A percentile compares a stretch with the other conserved stretches of the same genome.
phyloP scores from a whole-genome alignment of 2,113 vertebrate genomes.

The Sinocyclocheilus maitianheensis region DNA sequence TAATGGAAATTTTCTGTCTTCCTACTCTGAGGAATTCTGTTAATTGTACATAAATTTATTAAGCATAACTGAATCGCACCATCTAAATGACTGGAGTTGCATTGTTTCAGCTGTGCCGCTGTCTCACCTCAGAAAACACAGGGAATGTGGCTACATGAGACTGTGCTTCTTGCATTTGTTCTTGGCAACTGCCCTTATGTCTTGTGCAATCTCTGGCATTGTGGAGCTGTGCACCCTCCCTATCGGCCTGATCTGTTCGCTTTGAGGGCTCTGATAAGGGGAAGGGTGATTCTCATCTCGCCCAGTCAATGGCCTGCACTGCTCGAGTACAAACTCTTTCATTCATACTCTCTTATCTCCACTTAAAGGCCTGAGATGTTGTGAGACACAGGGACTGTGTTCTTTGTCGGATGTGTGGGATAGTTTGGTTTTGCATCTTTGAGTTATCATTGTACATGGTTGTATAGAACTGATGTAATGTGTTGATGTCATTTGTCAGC shows the following conservation, averaged over 20 bases:
- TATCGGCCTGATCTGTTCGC: conserved; percentile 55
- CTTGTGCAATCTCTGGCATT: conserved; percentile 60
- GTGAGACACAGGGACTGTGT: conserved; percentile 39
- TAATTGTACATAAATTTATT: background rate
- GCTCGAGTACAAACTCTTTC: conserved; percentile 47
- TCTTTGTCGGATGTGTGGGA: conserved; percentile 39
- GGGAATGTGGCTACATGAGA: conserved; percentile 56
- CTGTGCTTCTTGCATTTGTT: conserved; percentile 54
- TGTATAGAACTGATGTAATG: conserved; percentile 21
- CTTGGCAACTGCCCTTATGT: conserved; percentile 46
- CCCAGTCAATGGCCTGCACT: conserved; percentile 53
- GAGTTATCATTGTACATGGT: conserved; percentile 17
- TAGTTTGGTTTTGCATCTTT: conserved; percentile 40
- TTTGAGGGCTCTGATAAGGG: conserved; percentile 50
- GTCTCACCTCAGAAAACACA: conserved; percentile 61
- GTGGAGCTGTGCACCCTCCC: conserved; percentile 41
- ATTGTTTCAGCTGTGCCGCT: conserved; percentile 44
- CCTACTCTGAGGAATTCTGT: background rate
- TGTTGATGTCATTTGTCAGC: conserved; percentile 41
- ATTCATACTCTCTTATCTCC: conserved; percentile 51
- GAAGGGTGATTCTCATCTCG: conserved; percentile 61
- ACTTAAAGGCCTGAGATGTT: conserved; percentile 39
- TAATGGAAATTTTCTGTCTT: background rate
- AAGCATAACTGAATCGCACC: conserved; percentile 17
- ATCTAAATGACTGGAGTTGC: conserved; percentile 30